These are phyloP conservation scores for Tachuris rubrigastra DNA, from an alignment of 2,113 vertebrate species.

Conservation along the genomic window DNA sequence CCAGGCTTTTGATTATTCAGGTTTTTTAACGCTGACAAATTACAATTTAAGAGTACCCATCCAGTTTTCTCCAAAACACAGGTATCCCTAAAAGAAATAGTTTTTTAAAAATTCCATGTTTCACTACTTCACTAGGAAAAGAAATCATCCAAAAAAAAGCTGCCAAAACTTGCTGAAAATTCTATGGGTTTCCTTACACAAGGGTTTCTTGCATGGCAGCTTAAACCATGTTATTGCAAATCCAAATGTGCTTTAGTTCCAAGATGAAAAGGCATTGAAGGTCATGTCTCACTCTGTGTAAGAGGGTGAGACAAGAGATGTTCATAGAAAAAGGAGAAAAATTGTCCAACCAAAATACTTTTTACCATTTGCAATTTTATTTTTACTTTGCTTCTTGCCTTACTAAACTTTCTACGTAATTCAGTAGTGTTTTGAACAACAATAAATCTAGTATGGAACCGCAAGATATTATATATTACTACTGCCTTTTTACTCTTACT, in stretches of 20 bases:
- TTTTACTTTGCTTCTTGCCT: neutral
- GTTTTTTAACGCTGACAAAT: neutral
- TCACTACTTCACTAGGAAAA: neutral
- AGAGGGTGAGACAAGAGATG: neutral
- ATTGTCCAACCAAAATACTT: neutral
- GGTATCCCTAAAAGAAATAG: neutral
- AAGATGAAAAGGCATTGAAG: neutral
- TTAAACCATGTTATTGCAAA: neutral
- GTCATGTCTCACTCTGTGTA: neutral
- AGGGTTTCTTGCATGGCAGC: neutral
- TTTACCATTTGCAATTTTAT: neutral
- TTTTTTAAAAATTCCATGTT: neutral
- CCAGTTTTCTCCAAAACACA: neutral
- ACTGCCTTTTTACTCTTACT: neutral
- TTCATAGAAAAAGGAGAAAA: neutral
- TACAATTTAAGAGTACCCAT: neutral
- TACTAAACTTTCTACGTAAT: neutral
- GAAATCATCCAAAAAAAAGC: neutral
- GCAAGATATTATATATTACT: neutral
- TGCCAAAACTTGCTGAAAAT: neutral
- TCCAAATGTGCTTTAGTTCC: neutral
- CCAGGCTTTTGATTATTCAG: neutral
- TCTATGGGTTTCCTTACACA: neutral
- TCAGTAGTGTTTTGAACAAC: neutral
- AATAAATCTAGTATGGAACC: neutral